Conservation (phyloP, 2,113 vertebrate species). For the Amblyornis subalaris region DNA sequence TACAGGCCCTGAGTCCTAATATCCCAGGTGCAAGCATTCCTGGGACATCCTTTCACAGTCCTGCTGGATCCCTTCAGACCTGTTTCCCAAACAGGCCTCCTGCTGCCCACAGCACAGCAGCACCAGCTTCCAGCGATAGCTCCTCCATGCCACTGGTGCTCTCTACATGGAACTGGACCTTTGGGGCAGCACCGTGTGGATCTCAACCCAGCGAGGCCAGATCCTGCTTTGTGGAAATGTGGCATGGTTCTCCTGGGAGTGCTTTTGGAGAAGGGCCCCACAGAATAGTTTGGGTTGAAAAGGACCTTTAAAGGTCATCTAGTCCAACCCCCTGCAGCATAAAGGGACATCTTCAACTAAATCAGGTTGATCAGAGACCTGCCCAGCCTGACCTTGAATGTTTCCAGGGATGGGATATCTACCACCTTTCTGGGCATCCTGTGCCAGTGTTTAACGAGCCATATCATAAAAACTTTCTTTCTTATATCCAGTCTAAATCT, state of each 20-base stretch:
- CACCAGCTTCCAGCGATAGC: accelerated
- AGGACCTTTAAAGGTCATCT: not conserved
- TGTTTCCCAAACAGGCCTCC: not conserved
- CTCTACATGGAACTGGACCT: not conserved
- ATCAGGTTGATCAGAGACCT: not conserved
- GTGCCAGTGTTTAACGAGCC: not conserved
- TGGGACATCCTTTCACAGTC: not conserved
- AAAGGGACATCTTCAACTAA: not conserved
- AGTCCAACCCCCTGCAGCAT: not conserved
- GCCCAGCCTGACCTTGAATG: not conserved
- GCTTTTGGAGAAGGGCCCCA: not conserved
- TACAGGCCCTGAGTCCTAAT: not conserved
- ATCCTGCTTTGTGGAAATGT: not conserved
- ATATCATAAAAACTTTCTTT: not conserved
- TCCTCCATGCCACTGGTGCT: not conserved
- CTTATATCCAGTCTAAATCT: not conserved
- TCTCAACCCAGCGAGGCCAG: not conserved
- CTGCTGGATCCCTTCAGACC: not conserved
- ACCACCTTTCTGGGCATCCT: not conserved
- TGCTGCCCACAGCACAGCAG: not conserved
- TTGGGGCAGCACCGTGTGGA: accelerated
- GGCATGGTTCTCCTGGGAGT: not conserved
- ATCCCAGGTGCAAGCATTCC: not conserved
- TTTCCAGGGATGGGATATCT: not conserved
- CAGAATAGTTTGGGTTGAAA: not conserved